Base-by-base conservation (phyloP, 2,888 invertebrate species). In the Ceramica pisi region DNA sequence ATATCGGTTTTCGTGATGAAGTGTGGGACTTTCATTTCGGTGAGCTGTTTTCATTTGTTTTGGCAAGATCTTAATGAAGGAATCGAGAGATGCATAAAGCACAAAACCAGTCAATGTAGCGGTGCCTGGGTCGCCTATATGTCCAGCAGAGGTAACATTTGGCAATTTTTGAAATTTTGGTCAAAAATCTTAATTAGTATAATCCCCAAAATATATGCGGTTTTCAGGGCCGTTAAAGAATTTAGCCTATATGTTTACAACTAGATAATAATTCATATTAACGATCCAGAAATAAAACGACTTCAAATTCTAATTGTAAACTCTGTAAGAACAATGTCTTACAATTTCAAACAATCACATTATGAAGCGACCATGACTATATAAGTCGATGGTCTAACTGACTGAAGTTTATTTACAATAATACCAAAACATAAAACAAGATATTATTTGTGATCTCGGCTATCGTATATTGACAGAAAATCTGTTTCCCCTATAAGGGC, bases 401-500 rank as follows among this genome's bases (percentile, higher is more conserved):
- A 10, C 10, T 62, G 12, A n/a, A 21, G 19, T 5, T 6, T 9
- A 19, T 5, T 6, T 9, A 19, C 8, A 35, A 21, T 16, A 59
- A 26, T 2, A 31, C 4, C 26, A 10, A 23, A 16, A 16, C 7
- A 10, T 35, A 21, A 6, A 19, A 31, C 19, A 35, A 66, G 23
- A 46, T n/a, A 1, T 5, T n/a, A n/a, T n/a, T n/a, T n/a, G n/a
- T 19, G 6, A 57, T 14, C 5, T 41, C 1, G 16, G 2, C 38
- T 12, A 26, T 57, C 19, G 19, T 26, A 38, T 57, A 26, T 53
- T 59, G 16, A 26, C 51, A 26, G 9, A 63, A 67, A 50, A 76
- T 76, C 19, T 71, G 31, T 65, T 65, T 62, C n/a, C 35, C 31
- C 1, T 16, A n/a, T 12, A 80, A 38, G 67, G 51, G 53, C 71